A percentile compares a stretch with the other conserved stretches of the same genome.
phyloP scores from a whole-genome alignment of 2,797 vertebrate species.

The Choloepus didactylus region DNA sequence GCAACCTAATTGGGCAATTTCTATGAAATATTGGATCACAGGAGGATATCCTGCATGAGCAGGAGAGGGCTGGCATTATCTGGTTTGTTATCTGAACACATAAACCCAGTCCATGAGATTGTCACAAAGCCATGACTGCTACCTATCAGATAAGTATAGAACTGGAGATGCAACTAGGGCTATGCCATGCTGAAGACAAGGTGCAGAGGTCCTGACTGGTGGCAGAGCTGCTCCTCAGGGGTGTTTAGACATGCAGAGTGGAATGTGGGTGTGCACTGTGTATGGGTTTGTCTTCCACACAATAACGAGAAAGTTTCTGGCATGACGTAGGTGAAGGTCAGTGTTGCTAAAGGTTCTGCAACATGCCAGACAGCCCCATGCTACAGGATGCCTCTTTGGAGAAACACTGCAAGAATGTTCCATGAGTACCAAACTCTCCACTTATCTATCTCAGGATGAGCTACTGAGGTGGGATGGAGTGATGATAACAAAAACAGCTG shows the following conservation, averaged over 20 bases:
- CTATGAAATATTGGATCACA: neutral
- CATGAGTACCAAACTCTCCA: neutral
- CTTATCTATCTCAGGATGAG: neutral
- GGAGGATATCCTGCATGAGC: too few species aligned
- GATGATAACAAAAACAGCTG: neutral
- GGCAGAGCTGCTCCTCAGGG: too few species aligned
- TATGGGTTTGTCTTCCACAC: neutral
- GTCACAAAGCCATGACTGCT: neutral
- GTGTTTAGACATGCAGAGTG: rapidly evolving
- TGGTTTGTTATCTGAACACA: neutral
- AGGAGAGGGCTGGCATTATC: rapidly evolving
- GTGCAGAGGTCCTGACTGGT: rapidly evolving
- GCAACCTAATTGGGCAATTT: too few species aligned
- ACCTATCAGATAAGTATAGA: neutral
- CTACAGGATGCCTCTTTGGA: neutral
- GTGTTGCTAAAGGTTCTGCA: neutral
- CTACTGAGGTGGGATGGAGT: neutral
- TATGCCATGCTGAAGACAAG: rapidly evolving
- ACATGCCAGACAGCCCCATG: neutral
- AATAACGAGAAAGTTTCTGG: neutral
- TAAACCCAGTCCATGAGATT: neutral
- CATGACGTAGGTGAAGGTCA: neutral
- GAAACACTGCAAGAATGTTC: neutral
- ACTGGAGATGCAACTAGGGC: rapidly evolving
- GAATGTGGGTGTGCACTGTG: neutral